phyloP scores from a whole-genome alignment of 2,888 invertebrate species.

The Branchellion lobata region DNA sequence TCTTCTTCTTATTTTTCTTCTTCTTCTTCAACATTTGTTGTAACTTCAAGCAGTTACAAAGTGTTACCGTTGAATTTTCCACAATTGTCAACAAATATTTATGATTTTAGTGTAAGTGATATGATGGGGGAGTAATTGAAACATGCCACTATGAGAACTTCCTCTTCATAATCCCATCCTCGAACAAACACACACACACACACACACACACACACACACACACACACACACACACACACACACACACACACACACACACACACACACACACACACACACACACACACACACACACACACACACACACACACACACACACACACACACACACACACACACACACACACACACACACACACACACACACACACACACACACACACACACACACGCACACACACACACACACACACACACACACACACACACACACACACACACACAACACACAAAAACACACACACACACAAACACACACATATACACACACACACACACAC shows the following conservation, averaged over 20 bases:
- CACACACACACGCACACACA: not conserved
- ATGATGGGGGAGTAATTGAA: too few relatives aligned
- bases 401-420: not conserved
- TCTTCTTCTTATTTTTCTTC: too few relatives aligned
- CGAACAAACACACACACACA: conserved; percentile 4
- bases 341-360: not conserved
- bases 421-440: not conserved
- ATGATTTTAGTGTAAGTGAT: too few relatives aligned
- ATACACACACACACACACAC: not conserved
- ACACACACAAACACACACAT: not conserved
- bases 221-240: conserved; percentile 18
- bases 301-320: not conserved
- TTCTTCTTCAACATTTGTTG: too few relatives aligned
- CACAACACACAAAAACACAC: not conserved
- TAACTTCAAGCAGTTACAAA: not conserved
- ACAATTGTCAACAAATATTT: too few relatives aligned
- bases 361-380: conserved; percentile 18
- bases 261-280: conserved; percentile 1
- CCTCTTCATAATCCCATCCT: too few relatives aligned
- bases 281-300: conserved; percentile 7
- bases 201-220: conserved; percentile 20
- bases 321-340: conserved; percentile 8
- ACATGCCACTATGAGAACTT: too few relatives aligned
- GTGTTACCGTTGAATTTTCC: not conserved
- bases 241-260: not conserved